Percentiles rank a stretch among this genome's conserved stretches.
Evolutionary conservation across 2,797 vertebrate species (phyloP).

Genomic region (Catamblyrhynchus diadema): DNA sequence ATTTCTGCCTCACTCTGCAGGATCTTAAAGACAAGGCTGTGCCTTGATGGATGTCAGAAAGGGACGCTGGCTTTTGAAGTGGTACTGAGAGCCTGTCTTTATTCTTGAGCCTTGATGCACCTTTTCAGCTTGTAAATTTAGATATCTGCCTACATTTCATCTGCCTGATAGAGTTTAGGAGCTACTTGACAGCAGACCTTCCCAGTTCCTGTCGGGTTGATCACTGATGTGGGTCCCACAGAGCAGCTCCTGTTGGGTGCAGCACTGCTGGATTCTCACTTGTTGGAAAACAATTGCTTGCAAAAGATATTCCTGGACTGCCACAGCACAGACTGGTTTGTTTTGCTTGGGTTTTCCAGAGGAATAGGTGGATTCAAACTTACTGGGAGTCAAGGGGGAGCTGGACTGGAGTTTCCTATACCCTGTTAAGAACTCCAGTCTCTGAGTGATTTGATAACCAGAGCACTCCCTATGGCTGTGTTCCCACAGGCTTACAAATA

Average conservation of each 20-base stretch:
- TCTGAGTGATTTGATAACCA: background rate
- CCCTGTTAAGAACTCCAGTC: background rate
- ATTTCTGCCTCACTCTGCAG: background rate
- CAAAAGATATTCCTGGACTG: background rate
- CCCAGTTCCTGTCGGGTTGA: background rate
- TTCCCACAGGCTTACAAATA: background rate
- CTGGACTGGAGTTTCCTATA: background rate
- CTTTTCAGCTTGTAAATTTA: background rate
- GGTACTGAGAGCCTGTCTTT: background rate
- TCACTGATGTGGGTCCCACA: rapidly evolving
- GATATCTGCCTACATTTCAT: background rate
- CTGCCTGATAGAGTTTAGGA: background rate
- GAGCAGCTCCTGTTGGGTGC: rapidly evolving
- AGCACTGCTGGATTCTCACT: rapidly evolving
- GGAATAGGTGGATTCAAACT: background rate
- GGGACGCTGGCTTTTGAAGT: background rate
- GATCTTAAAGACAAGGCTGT: background rate
- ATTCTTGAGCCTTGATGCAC: background rate
- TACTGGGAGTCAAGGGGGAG: background rate
- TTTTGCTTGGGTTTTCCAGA: background rate
- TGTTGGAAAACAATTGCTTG: background rate
- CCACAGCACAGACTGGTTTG: background rate
- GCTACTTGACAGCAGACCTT: background rate
- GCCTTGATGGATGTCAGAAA: background rate
- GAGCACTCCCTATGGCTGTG: background rate